These are phyloP conservation scores for Zophobas atratus DNA, from an alignment of 1,140 invertebrate genomes.

Conservation along the genomic window DNA sequence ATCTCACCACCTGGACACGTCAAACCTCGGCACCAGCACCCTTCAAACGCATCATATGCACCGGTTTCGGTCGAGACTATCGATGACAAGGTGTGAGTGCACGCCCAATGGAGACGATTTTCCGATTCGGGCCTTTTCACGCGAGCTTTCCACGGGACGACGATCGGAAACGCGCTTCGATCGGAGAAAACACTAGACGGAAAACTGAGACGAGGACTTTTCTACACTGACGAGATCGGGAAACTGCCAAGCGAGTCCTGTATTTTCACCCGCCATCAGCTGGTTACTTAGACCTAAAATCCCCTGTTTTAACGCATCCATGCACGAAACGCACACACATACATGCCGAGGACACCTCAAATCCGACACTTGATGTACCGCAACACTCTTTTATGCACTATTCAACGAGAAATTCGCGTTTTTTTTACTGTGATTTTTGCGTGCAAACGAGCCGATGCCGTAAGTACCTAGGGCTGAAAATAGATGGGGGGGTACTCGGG, in stretches of 20 bases:
- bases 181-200: conserved; percentile 45
- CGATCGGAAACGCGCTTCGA: conserved; percentile 18
- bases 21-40: conserved; percentile 56
- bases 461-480: conserved; percentile 69
- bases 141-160: background rate
- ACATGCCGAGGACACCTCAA: conserved; percentile 11
- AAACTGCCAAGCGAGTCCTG: conserved; percentile 60
- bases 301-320: conserved; percentile 57
- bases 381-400: background rate
- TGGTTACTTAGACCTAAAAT: conserved; percentile 65
- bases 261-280: conserved; percentile 68
- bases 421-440: conserved; percentile 60
- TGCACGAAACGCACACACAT: conserved; percentile 46
- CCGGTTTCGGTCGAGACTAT: conserved; percentile 61
- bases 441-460: conserved; percentile 65
- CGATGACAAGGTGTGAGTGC: conserved; percentile 65
- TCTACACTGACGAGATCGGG: conserved; percentile 53
- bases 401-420: conserved; percentile 32
- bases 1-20: conserved; percentile 62
- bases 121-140: no score
- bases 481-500: conserved; percentile 64
- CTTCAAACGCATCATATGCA: conserved; percentile 60
- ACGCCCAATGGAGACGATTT: conserved; percentile 60
- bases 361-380: conserved; percentile 1
- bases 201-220: conserved; percentile 36